Percentiles rank a stretch among this genome's conserved stretches.
phyloP scores from a whole-genome alignment of 1,140 invertebrate species.

The Formica selysi region DNA sequence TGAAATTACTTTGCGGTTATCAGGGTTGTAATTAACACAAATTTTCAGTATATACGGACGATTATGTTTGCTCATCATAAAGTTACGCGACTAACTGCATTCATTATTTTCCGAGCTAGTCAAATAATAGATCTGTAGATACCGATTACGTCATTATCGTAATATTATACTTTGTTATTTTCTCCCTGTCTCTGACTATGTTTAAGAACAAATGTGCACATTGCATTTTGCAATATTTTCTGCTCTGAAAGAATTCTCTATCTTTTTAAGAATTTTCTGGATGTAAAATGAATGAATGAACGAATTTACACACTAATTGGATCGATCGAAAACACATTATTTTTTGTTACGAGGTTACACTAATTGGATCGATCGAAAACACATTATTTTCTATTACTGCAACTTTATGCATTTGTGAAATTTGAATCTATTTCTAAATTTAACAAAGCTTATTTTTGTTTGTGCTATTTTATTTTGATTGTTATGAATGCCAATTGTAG shows the following conservation, averaged over 20 bases:
- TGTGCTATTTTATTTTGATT: slow-evolving; percentile 14
- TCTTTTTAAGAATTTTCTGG: slow-evolving; percentile 5
- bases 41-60: not conserved
- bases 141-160: slow-evolving; percentile 34
- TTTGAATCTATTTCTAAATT: slow-evolving; percentile 30
- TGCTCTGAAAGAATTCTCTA: not conserved
- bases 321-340: slow-evolving; percentile 41
- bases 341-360: slow-evolving; percentile 7
- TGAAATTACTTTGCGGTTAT: slow-evolving; percentile 37
- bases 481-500: not conserved
- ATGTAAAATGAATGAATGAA: slow-evolving; percentile 18
- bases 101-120: slow-evolving; percentile 41
- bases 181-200: not conserved
- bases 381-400: slow-evolving; percentile 42
- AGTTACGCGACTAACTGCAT: slow-evolving; percentile 34
- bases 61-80: slow-evolving; percentile 55
- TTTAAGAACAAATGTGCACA: slow-evolving; percentile 27
- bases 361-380: slow-evolving; percentile 41
- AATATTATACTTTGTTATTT: slow-evolving; percentile 46
- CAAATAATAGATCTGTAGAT: slow-evolving; percentile 21
- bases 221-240: slow-evolving; percentile 17
- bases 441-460: slow-evolving; percentile 16
- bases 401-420: not conserved
- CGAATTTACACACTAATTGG: not conserved
- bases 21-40: slow-evolving; percentile 60